phyloP scores from a whole-genome alignment of 2,113 vertebrate genomes.

The Istiophorus platypterus region DNA sequence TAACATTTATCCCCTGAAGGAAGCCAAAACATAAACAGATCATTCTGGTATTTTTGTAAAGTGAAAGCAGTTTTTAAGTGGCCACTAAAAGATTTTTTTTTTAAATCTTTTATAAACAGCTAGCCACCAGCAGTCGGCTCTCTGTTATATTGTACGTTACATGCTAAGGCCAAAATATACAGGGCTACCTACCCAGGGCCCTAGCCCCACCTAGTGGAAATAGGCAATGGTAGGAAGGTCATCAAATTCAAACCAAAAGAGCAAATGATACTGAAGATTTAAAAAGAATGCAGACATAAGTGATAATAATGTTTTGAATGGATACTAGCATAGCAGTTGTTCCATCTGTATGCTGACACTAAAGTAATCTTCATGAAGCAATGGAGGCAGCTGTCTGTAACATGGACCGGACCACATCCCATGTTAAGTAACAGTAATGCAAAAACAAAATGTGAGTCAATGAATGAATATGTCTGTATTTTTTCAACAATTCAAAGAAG shows the following conservation, averaged over 20 bases:
- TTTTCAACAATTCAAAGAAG: slow-evolving; percentile 17
- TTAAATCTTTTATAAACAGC: too few species aligned
- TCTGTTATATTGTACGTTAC: too few species aligned
- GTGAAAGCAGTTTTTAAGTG: too few species aligned
- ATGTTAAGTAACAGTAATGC: slow-evolving; percentile 4
- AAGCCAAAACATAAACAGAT: too few species aligned
- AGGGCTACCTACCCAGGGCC: too few species aligned
- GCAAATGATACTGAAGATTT: not conserved
- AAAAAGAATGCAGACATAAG: not conserved
- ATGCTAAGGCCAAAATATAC: too few species aligned
- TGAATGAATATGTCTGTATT: slow-evolving; percentile 37
- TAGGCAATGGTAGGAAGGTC: too few species aligned
- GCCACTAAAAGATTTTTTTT: too few species aligned
- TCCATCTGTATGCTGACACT: slow-evolving; percentile 32
- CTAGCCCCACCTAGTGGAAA: too few species aligned
- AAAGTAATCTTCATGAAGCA: slow-evolving; percentile 21
- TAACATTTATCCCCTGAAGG: too few species aligned
- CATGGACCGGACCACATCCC: slow-evolving; percentile 3
- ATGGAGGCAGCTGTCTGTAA: slow-evolving; percentile 34
- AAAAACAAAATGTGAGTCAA: slow-evolving; percentile 12
- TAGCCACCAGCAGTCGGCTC: too few species aligned
- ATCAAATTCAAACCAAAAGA: not conserved
- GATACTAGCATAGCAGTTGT: not conserved
- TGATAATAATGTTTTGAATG: not conserved
- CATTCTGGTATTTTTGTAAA: too few species aligned